These are phyloP conservation scores for Fregata magnificens DNA, from an alignment of 2,113 vertebrate genomes.

Conservation along the genomic window DNA sequence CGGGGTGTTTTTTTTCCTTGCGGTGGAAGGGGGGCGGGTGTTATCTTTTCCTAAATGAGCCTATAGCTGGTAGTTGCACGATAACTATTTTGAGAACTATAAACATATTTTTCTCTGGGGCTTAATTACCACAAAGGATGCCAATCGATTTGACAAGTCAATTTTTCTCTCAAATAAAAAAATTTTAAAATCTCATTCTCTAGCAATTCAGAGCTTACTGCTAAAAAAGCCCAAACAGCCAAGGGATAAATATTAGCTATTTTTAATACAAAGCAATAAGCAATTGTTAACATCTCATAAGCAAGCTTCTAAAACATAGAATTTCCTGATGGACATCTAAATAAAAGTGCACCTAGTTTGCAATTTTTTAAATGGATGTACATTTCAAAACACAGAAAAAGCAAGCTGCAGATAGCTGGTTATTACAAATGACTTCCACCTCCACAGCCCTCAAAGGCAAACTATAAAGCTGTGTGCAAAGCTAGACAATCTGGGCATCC, in stretches of 20 bases:
- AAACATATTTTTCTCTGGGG: constrained; percentile 39
- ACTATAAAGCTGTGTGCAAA: constrained; percentile 73
- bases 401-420: constrained; percentile 49
- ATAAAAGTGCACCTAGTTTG: background rate
- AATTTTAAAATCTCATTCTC: background rate
- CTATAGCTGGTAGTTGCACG: background rate
- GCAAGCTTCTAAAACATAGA: fast-evolving
- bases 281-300: background rate
- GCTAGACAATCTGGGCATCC: constrained; percentile 82
- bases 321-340: background rate
- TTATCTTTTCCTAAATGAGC: background rate
- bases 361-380: background rate
- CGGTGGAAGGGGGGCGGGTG: background rate
- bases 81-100: constrained; percentile 4
- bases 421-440: constrained; percentile 70
- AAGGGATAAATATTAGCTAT: background rate
- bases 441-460: constrained; percentile 69
- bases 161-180: background rate
- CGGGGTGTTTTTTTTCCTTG: background rate
- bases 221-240: background rate
- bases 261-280: background rate
- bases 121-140: constrained; percentile 22
- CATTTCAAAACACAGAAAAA: constrained; percentile 17
- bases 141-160: background rate
- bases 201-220: background rate